phyloP scores from a whole-genome alignment of 2,113 vertebrate species.

The Oenanthe melanoleuca region DNA sequence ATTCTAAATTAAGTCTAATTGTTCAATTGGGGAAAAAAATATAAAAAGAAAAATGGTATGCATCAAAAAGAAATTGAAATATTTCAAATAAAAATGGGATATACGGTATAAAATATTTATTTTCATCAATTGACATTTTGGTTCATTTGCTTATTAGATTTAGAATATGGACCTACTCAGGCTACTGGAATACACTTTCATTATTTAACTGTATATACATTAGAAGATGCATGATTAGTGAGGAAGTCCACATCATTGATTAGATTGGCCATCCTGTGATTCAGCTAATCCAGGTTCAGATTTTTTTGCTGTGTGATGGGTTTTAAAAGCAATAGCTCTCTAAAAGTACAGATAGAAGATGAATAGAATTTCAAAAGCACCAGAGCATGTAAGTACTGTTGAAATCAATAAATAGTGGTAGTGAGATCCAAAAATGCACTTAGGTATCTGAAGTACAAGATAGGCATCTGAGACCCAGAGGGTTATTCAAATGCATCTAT shows the following conservation, averaged over 20 bases:
- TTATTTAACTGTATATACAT: background rate
- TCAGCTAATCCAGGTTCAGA: background rate
- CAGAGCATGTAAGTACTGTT: background rate
- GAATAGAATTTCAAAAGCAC: background rate
- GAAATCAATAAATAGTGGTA: slow-evolving; percentile 39
- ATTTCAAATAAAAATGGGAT: background rate
- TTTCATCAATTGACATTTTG: background rate
- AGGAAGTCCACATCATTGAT: slow-evolving; percentile 20
- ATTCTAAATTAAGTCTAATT: background rate
- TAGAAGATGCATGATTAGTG: background rate
- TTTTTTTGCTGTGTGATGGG: background rate
- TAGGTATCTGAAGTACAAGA: background rate
- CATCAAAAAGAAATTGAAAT: background rate
- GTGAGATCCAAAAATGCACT: slow-evolving; percentile 42
- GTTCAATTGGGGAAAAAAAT: background rate
- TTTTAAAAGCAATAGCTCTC: slow-evolving; percentile 33
- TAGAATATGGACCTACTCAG: background rate
- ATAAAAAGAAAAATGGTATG: background rate
- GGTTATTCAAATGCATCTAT: background rate
- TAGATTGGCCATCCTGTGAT: background rate
- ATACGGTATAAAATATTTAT: background rate
- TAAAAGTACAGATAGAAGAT: slow-evolving; percentile 6
- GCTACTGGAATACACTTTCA: background rate
- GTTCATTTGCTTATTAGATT: background rate
- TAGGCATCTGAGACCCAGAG: background rate